Evolutionary conservation across 2,113 vertebrate species (phyloP), one percentile per base, ranked within the genome.

Genomic region (Macrotis lagotis): DNA sequence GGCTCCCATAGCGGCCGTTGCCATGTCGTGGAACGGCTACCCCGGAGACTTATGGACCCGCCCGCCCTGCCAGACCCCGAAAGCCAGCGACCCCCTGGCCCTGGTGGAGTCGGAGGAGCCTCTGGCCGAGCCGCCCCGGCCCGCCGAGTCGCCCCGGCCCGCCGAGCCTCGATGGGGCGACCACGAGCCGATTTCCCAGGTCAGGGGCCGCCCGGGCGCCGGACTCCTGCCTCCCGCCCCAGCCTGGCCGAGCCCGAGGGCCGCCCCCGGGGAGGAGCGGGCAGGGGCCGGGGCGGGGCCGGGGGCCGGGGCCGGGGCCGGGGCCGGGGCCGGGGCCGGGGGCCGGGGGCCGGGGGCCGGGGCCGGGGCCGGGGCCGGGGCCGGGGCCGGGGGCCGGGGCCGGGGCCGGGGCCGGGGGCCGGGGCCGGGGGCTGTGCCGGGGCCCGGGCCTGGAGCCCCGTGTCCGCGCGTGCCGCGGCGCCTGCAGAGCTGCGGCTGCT

Each of bases 101-200:
- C 0, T n/a, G 25, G 83, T 4, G 6, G 37, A 25, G 2, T 8
- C 1, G 0, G 0, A 16, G 0, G 10, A 31, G 3, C 7, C 0
- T 0, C 8, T 10, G 0, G 0, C 5, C 37, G 25, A 59, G 2
- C 0, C n/a, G n/a, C 92, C 0, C 0, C 92, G 91, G 50, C 50
- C 7, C 0, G 83, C 4, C 4, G 37, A 25, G 2, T 8, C 1
- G 0, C 0, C 0, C 8, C 10, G 0, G 0, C 5, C 37, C 24
- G 2, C 0, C 2, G 44, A 48, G 88, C 0, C 0, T 0, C 0
- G 14, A 25, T 92, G 97, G 95, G 95, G 92, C 0, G 31, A 95
- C 94, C 90, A 59, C 0, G 94, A 98, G 50, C 89, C 88, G 8
- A 9, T 90, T 0, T 97, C 97, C 4, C 96, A 98, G 98, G 98